Conservation (phyloP, 2,113 vertebrate species). For the Muscicapa adusta region DNA sequence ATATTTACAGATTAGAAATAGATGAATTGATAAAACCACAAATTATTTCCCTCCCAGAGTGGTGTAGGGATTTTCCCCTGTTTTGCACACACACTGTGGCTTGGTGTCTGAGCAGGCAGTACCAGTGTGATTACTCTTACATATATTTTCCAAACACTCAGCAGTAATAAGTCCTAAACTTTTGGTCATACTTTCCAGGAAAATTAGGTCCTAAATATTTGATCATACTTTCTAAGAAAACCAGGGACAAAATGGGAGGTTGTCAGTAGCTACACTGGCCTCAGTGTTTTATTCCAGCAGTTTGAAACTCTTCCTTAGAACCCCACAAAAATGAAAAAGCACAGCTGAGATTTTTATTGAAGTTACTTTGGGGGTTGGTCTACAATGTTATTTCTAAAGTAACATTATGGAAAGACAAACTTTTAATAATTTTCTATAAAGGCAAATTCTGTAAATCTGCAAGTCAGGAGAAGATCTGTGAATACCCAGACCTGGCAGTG, state of each 20-base stretch:
- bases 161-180: not conserved
- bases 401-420: not conserved
- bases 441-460: not conserved
- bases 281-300: not conserved
- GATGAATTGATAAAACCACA: not conserved
- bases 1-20: not conserved
- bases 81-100: not conserved
- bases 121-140: not conserved
- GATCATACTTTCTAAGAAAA: constrained; percentile 35
- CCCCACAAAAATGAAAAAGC: not conserved
- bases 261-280: not conserved
- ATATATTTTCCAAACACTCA: not conserved
- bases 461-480: not conserved
- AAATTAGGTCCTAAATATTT: not conserved
- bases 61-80: not conserved
- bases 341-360: not conserved
- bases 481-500: not conserved
- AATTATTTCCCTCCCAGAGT: not conserved
- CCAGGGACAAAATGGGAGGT: not conserved
- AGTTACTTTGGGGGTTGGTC: not conserved
- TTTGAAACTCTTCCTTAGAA: not conserved
- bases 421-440: not conserved
- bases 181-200: constrained; percentile 15
- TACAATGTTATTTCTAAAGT: not conserved
- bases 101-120: not conserved